Conservation (phyloP, 2,797 vertebrate species). For the Sciaenops ocellatus region DNA sequence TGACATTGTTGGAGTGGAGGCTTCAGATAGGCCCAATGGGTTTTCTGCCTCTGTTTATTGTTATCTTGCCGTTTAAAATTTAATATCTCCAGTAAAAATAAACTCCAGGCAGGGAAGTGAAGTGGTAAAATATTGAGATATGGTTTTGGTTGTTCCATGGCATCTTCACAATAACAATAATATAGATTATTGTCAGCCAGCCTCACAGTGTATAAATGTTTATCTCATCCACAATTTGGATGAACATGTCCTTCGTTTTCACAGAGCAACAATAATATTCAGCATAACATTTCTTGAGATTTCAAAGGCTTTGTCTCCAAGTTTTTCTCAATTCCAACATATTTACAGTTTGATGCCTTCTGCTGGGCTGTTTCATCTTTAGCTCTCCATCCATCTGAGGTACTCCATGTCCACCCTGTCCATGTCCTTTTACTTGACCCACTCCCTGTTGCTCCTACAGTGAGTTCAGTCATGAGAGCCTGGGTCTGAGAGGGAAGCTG, state of each 20-base stretch:
- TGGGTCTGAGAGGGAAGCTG: conserved; percentile 86
- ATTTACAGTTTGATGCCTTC: not conserved
- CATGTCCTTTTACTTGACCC: conserved; percentile 24
- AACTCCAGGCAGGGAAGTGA: not conserved
- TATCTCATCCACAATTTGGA: conserved; percentile 5
- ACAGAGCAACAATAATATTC: not conserved
- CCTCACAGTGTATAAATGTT: not conserved
- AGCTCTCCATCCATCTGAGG: not conserved
- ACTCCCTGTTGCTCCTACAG: conserved; percentile 36
- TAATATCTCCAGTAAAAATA: not conserved
- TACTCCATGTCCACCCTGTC: not conserved
- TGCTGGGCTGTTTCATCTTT: conserved; percentile 13
- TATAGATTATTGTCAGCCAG: not conserved
- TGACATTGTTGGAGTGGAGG: too few species aligned
- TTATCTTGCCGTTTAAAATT: too few species aligned
- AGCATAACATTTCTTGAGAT: not conserved
- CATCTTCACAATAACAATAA: not conserved
- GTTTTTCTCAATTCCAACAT: conserved; percentile 5
- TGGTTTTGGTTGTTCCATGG: not conserved
- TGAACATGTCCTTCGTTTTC: not conserved
- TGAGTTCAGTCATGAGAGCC: conserved; percentile 83
- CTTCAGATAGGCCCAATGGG: too few species aligned
- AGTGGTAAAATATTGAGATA: not conserved
- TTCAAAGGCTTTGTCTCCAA: conserved; percentile 2
- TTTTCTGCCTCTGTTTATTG: too few species aligned